phyloP scores from a whole-genome alignment of 2,797 vertebrate genomes.

The Spondyliosoma cantharus region DNA sequence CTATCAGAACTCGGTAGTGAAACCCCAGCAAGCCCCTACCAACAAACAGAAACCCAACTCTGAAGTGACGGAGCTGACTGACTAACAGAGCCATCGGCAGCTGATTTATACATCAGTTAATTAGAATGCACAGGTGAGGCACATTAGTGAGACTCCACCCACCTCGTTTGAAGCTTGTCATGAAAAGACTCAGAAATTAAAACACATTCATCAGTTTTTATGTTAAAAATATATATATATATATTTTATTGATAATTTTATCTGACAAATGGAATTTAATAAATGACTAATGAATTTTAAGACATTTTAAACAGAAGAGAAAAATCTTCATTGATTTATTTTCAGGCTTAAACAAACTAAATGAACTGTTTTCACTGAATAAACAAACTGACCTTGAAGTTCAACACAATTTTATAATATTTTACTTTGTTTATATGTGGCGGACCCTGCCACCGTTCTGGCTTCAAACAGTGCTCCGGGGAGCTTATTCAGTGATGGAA shows the following conservation, averaged over 20 bases:
- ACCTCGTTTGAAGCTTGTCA: background rate
- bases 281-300: too few relatives aligned
- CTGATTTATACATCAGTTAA: conserved; percentile 53
- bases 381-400: too few relatives aligned
- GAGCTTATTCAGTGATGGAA: too few relatives aligned
- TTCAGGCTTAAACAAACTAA: too few relatives aligned
- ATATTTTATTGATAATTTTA: background rate
- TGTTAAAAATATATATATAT: background rate
- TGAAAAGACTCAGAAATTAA: conserved; percentile 3
- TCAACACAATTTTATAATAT: too few relatives aligned
- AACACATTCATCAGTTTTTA: background rate
- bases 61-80: conserved; percentile 20
- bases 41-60: conserved; percentile 37
- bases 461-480: too few relatives aligned
- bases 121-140: conserved; percentile 58
- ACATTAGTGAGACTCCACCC: conserved; percentile 26
- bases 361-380: too few relatives aligned
- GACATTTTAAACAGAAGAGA: too few relatives aligned
- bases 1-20: conserved; percentile 28
- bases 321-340: too few relatives aligned
- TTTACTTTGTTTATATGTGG: too few relatives aligned
- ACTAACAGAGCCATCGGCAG: background rate
- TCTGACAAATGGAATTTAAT: too few relatives aligned
- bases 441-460: too few relatives aligned
- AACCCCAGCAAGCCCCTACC: conserved; percentile 21